Evolutionary conservation across 2,797 vertebrate genomes (phyloP).

Genomic region (Enteromius viviparus): DNA sequence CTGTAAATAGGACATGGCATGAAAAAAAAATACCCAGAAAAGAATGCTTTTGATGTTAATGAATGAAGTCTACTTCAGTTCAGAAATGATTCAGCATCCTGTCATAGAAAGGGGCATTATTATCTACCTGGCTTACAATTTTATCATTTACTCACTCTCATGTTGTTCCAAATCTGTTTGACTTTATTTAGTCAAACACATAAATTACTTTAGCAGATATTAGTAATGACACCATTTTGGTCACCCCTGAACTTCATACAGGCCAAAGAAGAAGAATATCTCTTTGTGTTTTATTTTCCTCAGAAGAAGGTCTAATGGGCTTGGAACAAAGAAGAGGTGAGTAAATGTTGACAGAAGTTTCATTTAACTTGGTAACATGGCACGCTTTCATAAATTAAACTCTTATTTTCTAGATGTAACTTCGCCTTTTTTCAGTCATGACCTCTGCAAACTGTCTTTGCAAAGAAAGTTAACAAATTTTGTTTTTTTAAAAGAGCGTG

Average conservation of each 20-base stretch:
- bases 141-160: not conserved
- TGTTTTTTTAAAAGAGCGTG: no score
- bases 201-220: not conserved
- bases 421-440: not conserved
- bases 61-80: not conserved
- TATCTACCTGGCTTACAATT: not conserved
- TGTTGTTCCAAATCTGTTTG: not conserved
- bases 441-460: not conserved
- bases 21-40: constrained; percentile 8
- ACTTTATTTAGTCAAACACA: not conserved
- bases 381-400: not conserved
- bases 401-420: not conserved
- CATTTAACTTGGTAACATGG: not conserved
- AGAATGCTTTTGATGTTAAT: not conserved
- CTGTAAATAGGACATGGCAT: constrained; percentile 65
- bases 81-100: not conserved
- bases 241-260: not conserved
- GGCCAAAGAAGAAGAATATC: not conserved
- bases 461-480: not conserved
- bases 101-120: not conserved
- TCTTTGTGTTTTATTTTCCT: not conserved
- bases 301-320: not conserved
- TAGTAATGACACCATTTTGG: not conserved
- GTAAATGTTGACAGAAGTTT: not conserved
- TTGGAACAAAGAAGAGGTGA: not conserved